phyloP scores from a whole-genome alignment of 2,113 vertebrate genomes.

The Heterocephalus glaber region DNA sequence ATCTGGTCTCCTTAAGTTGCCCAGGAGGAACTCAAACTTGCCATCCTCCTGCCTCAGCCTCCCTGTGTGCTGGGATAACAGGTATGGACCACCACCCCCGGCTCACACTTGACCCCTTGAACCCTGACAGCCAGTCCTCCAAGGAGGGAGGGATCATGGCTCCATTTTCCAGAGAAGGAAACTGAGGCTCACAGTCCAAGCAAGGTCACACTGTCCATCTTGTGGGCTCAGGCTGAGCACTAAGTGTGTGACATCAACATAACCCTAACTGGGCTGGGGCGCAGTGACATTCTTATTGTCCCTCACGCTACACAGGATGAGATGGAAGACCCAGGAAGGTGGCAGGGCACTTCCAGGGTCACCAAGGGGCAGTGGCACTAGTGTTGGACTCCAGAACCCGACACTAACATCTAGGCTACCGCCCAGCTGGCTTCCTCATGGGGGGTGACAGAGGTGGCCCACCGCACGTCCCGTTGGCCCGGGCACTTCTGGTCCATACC shows the following conservation, averaged over 20 bases:
- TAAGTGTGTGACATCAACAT: no score
- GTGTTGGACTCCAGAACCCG: neutral
- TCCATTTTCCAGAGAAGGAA: neutral
- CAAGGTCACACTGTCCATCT: neutral
- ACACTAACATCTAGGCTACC: neutral
- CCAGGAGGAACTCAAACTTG: neutral
- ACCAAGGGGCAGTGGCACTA: neutral
- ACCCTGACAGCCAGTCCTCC: neutral
- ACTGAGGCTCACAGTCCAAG: neutral
- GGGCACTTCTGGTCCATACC: neutral
- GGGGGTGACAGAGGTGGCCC: neutral
- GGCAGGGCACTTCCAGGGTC: neutral
- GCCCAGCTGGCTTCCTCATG: neutral
- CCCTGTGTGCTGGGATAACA: neutral
- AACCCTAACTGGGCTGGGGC: neutral
- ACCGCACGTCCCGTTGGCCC: neutral
- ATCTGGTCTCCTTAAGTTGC: neutral
- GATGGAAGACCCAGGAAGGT: neutral
- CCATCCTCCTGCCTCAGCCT: neutral
- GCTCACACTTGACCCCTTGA: neutral
- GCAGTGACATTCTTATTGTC: neutral
- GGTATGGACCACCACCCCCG: neutral
- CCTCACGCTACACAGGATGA: neutral
- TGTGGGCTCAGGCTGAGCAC: neutral
- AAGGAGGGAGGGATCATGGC: neutral